These are phyloP conservation scores for Drosophila pseudotakahashii DNA, from an alignment of 2,888 invertebrate species.

Conservation along the genomic window DNA sequence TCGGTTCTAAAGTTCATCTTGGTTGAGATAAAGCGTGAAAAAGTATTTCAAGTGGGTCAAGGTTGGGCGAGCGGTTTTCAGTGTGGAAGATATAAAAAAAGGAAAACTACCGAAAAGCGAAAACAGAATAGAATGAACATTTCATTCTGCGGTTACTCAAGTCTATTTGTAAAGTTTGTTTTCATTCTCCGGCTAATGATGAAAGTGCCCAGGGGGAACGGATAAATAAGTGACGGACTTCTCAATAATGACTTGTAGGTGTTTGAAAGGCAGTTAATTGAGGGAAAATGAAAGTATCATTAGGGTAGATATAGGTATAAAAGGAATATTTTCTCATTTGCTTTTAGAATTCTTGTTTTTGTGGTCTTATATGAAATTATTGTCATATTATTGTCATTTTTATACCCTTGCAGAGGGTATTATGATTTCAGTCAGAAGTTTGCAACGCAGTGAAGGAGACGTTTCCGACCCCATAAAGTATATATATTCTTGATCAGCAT, in stretches of 20 bases:
- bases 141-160: slow-evolving; percentile 14
- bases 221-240: slow-evolving; percentile 2
- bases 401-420: too few relatives aligned
- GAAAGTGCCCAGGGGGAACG: slow-evolving; percentile 1
- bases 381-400: too few relatives aligned
- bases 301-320: background rate
- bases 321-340: background rate
- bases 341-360: background rate
- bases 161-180: slow-evolving; percentile 10
- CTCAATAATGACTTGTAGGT: background rate
- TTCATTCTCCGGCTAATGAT: slow-evolving; percentile 18
- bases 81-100: background rate
- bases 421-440: too few relatives aligned
- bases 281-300: slow-evolving; percentile 25
- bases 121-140: slow-evolving; percentile 25
- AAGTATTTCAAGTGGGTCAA: slow-evolving; percentile 32
- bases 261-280: slow-evolving; percentile 13
- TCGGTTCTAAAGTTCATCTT: slow-evolving; percentile 27
- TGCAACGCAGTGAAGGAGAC: too few relatives aligned
- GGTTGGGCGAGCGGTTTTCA: slow-evolving; percentile 5
- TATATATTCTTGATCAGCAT: too few relatives aligned
- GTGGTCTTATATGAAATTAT: background rate
- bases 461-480: too few relatives aligned
- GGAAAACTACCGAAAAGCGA: slow-evolving; percentile 7
- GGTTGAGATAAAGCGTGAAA: slow-evolving; percentile 12